Base-by-base conservation (phyloP, 2,888 invertebrate genomes). In the Cotesia congregata region DNA sequence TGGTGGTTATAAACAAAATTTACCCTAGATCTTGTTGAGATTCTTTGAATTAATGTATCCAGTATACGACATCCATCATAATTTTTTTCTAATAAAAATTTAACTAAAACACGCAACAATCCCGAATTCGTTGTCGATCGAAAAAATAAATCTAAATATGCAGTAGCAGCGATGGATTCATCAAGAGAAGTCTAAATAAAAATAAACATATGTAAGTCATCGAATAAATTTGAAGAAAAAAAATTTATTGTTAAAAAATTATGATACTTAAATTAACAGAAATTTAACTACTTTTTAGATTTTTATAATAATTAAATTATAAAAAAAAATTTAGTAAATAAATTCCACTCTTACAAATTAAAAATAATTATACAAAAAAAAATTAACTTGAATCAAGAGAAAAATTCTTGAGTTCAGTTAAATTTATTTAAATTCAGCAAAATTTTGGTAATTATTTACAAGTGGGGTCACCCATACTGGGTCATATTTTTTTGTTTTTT, bases 101-200 rank as follows among this genome's bases (percentile, higher is more conserved):
- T 94, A 39, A 98, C 92, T 84, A 98, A 93, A 0, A 95, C 93
- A 82, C 94, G 92, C 82, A 98, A 90, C 73, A 99, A 91, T 0
- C 96, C 95, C 0, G 96, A 94, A 83, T 96, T 94, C 0, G 96
- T 95, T 12, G 97, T 95, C 72, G 96, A 95, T 69, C 98, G 93
- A 80, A 99, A 90, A 84, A 97, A 94, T 82, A 99, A 91, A 90
- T 98, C 98, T 80, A 98, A 92, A 90, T 98, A 98, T 6, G 96
- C 96, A 86, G 96, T 97, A 7, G 98, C 96, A 70, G 98, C 95
- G 77, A 97, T 94, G 87, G 98, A 94, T 89, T 98, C 98, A 82
- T 95, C 94, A 83, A 94, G 92, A 78, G 96, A 95, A 90, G 93
- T 95, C 96, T 97, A 93, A 90, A 93, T 93, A 90, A 90, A 71